Percentiles rank a stretch among this genome's conserved stretches.
phyloP scores from a whole-genome alignment of 1,140 invertebrate genomes.

The Macrostomum lignano region DNA sequence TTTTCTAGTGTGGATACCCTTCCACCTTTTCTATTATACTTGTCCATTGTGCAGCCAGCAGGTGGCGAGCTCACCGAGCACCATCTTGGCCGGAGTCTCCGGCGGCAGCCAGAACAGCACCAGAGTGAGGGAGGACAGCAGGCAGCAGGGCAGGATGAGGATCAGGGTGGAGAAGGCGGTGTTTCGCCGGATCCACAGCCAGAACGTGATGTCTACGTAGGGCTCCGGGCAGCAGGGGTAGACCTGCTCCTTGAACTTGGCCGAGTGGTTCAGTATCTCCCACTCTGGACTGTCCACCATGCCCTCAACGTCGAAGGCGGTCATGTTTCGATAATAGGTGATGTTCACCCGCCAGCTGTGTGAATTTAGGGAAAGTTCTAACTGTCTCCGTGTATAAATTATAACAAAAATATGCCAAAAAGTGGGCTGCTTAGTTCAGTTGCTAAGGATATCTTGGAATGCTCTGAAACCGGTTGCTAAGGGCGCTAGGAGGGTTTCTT shows the following conservation, averaged over 20 bases:
- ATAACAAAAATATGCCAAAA: no score
- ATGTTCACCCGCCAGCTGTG: conserved; percentile 4
- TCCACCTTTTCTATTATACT: no score
- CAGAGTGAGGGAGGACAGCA: conserved; percentile 9
- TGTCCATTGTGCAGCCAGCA: no score
- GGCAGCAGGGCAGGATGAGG: conserved; percentile 9
- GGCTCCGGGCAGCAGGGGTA: conserved; percentile 8
- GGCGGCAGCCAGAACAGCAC: conserved; percentile 11
- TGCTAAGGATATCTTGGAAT: no score
- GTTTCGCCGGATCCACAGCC: conserved; percentile 5
- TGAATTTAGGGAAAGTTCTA: no score
- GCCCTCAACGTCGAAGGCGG: not conserved
- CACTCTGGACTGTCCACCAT: conserved; percentile 3
- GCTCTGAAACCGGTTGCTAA: no score
- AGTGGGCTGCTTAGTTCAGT: no score
- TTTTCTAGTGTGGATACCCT: no score
- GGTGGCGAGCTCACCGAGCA: conserved; percentile 10
- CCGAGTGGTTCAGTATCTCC: not conserved
- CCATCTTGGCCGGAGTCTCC: conserved; percentile 10
- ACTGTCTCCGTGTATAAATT: no score
- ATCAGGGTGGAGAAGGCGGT: conserved; percentile 9
- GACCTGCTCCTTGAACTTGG: conserved; percentile 1
- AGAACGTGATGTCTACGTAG: not conserved
- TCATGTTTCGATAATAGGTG: conserved; percentile 3
- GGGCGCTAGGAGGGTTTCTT: no score